Base-by-base conservation (phyloP, 2,888 invertebrate species). In the Cancer borealis region DNA sequence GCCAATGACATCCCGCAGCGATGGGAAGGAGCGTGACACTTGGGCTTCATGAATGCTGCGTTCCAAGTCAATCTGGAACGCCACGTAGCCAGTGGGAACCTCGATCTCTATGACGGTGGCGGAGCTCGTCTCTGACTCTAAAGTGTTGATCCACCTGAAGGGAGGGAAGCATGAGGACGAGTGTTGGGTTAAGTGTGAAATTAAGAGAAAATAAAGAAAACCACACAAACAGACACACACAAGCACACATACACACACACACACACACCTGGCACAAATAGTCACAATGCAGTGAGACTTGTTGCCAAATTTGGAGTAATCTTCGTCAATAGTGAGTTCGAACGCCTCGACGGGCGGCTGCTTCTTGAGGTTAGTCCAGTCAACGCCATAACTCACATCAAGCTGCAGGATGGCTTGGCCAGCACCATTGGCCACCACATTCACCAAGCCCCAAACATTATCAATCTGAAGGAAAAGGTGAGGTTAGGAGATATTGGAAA, bases 371-470 rank as follows among this genome's bases (percentile, higher is more conserved):
- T 84, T 94, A 10, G 89, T 95, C 95, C 95, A 95, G 95, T 97
- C 97, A 5, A 97, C 96, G n/a, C 97, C 97, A 95, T 96, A 97
- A 89, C 96, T 96, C 45, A 97, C 96, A 87, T 97, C 97, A 96
- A 97, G 96, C 96, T 97, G 97, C 73, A 97, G 96, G 60, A 97
- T 96, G 0, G 97, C 97, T 95, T 97, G 96, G 0, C 97, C 97
- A 8, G 97, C 96, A 87, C 97, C 97, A 96, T 96, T 96, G 5
- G 97, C 97, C 46, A 96, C 96, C 2, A 97, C 96, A 95, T 97
- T 96, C n/a, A 97, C 96, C 96, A 97, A 30, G 14, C 96, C 96
- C 96, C 96, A 96, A 1, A 96, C 96, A 39, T 95, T 95, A 26
- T 94, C 21, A 45, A 96, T 92, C 95, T 95, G 92, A 2, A 8